A percentile compares a stretch with the other conserved stretches of the same genome.
Evolutionary conservation across 2,797 vertebrate species (phyloP).

Genomic region (Hippoglossus hippoglossus): DNA sequence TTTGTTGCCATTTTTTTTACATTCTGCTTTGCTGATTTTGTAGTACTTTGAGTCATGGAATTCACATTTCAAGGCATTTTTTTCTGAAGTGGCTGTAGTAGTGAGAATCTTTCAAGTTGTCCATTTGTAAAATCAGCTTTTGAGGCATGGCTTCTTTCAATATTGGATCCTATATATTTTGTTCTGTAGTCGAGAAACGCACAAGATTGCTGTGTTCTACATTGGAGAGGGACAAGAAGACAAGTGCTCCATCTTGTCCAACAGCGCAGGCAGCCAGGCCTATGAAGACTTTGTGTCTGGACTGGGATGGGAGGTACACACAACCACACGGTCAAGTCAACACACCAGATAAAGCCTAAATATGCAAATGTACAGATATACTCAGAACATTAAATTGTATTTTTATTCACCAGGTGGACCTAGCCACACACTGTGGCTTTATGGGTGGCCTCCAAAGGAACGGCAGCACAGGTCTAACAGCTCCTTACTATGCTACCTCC

Average conservation of each 20-base stretch:
- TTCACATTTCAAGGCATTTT: slow-evolving; percentile 28
- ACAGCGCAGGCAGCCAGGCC: slow-evolving; percentile 92
- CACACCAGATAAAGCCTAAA: background rate
- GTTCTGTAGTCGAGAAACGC: slow-evolving; percentile 91
- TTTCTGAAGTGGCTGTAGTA: slow-evolving; percentile 2
- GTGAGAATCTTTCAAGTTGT: slow-evolving; percentile 27
- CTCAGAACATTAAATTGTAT: slow-evolving; percentile 7
- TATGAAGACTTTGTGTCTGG: slow-evolving; percentile 99
- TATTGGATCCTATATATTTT: slow-evolving; percentile 13
- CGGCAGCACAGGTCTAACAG: slow-evolving; percentile 96
- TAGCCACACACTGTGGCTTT: slow-evolving; percentile 97
- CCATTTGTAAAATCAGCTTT: background rate
- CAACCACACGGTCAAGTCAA: slow-evolving; percentile 22
- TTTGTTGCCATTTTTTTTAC: slow-evolving; percentile 1
- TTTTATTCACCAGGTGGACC: slow-evolving; percentile 87
- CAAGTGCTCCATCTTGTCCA: slow-evolving; percentile 96
- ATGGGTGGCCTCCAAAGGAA: slow-evolving; percentile 98
- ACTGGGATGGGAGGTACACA: slow-evolving; percentile 96
- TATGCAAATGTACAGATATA: background rate
- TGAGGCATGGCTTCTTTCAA: slow-evolving; percentile 16
- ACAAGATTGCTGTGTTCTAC: slow-evolving; percentile 99
- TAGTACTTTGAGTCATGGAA: slow-evolving; percentile 17
- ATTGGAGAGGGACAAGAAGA: slow-evolving; percentile 98
- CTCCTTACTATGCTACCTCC: slow-evolving; percentile 97
- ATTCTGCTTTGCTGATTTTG: background rate